phyloP scores from a whole-genome alignment of 2,888 invertebrate genomes.

The Eustalomyia histrio region DNA sequence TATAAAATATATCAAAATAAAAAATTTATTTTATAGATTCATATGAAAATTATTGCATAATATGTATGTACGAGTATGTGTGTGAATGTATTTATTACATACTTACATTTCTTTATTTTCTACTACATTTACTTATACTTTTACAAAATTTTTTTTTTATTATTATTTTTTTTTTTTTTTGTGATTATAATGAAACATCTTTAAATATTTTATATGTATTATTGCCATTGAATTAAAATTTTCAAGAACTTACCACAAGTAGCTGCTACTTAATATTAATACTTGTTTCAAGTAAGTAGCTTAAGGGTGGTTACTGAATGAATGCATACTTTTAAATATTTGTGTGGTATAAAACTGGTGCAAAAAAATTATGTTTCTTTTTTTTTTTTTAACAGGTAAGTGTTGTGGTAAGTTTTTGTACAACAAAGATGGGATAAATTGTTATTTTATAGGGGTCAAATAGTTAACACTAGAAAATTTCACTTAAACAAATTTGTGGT shows the following conservation, averaged over 20 bases:
- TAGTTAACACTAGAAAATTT: too few relatives aligned
- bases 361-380: not conserved
- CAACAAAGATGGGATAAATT: not conserved
- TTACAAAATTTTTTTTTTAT: not conserved
- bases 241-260: constrained; percentile 45
- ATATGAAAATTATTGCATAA: constrained; percentile 45
- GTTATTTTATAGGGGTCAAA: too few relatives aligned
- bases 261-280: constrained; percentile 43
- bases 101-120: not conserved
- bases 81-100: too few relatives aligned
- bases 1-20: constrained; percentile 17
- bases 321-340: not conserved
- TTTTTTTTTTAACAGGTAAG: not conserved
- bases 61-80: not conserved
- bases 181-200: constrained; percentile 30
- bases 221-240: constrained; percentile 49
- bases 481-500: too few relatives aligned
- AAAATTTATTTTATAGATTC: constrained; percentile 19
- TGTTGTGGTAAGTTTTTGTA: not conserved
- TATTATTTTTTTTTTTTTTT: not conserved
- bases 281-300: constrained; percentile 43
- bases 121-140: constrained; percentile 6
- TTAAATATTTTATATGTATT: constrained; percentile 46
- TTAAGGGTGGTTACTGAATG: constrained; percentile 6
- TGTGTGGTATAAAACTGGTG: not conserved